Evolutionary conservation across 2,797 vertebrate genomes (phyloP).

Genomic region (Crocodylus rhombifer): DNA sequence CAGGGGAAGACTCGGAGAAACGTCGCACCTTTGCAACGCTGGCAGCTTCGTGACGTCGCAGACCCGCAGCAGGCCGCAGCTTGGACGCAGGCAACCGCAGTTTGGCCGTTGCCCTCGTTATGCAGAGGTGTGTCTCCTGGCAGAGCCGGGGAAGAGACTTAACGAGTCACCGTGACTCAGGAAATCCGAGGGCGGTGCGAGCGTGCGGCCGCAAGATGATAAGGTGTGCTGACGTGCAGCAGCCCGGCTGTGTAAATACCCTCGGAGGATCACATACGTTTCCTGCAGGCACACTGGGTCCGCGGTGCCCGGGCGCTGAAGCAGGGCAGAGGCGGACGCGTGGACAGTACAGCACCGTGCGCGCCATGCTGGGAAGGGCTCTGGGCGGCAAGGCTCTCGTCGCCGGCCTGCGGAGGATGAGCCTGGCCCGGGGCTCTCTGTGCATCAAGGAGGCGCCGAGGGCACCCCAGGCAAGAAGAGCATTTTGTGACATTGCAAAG

Average conservation of each 20-base stretch:
- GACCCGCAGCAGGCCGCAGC: background rate
- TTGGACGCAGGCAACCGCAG: fast-evolving
- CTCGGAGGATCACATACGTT: background rate
- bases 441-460: fast-evolving
- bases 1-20: background rate
- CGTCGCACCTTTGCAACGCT: background rate
- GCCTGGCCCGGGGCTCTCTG: fast-evolving
- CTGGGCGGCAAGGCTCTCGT: background rate
- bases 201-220: fast-evolving
- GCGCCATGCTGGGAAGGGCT: background rate
- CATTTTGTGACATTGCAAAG: fast-evolving
- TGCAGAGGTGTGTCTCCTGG: background rate
- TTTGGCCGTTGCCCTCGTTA: fast-evolving
- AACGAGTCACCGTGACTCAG: background rate
- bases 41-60: background rate
- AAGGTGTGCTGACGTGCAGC: background rate
- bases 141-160: background rate
- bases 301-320: fast-evolving
- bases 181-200: background rate
- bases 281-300: fast-evolving
- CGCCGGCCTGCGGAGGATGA: fast-evolving
- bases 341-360: fast-evolving
- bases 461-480: fast-evolving
- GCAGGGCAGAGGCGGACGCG: background rate
- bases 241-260: background rate